Evolutionary conservation across 2,113 vertebrate genomes (phyloP), one percentile per base, ranked within the genome.

Genomic region (Poeciliopsis occidentalis): DNA sequence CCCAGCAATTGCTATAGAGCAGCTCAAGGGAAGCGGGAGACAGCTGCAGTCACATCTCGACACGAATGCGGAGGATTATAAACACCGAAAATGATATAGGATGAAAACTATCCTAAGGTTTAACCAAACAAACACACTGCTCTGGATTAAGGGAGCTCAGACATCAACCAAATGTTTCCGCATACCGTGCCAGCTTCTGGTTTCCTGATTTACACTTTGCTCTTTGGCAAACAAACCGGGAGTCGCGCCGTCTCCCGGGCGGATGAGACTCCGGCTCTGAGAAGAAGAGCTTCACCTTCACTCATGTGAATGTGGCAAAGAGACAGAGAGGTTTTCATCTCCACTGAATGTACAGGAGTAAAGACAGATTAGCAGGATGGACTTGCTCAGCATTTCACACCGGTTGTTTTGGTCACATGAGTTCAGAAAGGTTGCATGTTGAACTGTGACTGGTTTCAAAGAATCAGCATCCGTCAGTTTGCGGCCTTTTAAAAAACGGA

Each of bases 141-240:
- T 29, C 19, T 19, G 32, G 17, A 57, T 30, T 13, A 68, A 81
- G 81, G 89, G 71, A 83, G 17, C 64, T 1, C 44, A 63, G 79
- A 51, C 30, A 78, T 51, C 64, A 34, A 11, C 29, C 32, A 19
- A 17, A 68, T 24, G 24, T 72, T 72, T 76, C 78, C 66, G 22
- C 51, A 41, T 29, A 22, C 67, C 39, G 54, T 67, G 24, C 64
- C 62, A 69, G 73, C 60, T 68, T 4, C 60, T 17, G 12, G 44
- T n/a, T 69, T 19, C 17, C 62, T 29, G 24, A 37, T 63, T 72
- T 29, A 60, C 64, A 83, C 70, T 67, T 66, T 51, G 78, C 72
- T 79, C 63, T 68, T 47, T 22, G 54, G 60, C 64, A 77, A 74
- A 37, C 57, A 71, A 24, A 24, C 13, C 27, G 26, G 31, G 34